Evolutionary conservation across 2,113 vertebrate species (phyloP).

Genomic region (Festucalex cinctus): DNA sequence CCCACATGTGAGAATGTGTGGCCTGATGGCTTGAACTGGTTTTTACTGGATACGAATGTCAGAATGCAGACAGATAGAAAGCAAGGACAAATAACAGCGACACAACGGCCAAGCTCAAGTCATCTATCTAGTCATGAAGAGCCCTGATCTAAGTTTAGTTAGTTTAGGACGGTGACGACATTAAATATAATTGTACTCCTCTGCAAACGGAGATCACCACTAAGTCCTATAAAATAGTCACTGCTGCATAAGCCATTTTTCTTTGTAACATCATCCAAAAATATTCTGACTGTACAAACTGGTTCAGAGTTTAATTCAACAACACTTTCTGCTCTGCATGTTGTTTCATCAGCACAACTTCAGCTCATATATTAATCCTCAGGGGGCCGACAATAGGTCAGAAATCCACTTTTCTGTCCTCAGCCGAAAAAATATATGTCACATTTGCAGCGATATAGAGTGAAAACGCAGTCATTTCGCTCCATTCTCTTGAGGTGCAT

Average conservation of each 20-base stretch:
- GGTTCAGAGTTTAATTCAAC: conserved; percentile 42
- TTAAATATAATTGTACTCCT: too few species aligned
- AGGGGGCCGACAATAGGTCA: conserved; percentile 42
- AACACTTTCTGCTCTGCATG: conserved; percentile 31
- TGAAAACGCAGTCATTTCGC: background rate
- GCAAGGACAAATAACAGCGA: too few species aligned
- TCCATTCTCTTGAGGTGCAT: background rate
- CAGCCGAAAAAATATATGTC: conserved; percentile 16
- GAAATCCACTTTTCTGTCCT: conserved; percentile 38
- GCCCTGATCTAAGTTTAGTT: too few species aligned
- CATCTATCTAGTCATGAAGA: too few species aligned
- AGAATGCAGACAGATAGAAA: too few species aligned
- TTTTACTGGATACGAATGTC: too few species aligned
- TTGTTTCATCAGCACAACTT: conserved; percentile 36
- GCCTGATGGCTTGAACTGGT: too few species aligned
- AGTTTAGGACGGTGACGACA: too few species aligned
- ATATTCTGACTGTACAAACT: conserved; percentile 35
- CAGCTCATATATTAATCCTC: conserved; percentile 57
- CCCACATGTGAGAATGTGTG: too few species aligned
- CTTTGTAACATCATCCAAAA: conserved; percentile 37
- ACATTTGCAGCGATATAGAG: background rate
- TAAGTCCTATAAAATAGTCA: background rate
- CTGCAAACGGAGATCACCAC: too few species aligned
- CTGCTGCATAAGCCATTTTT: background rate
- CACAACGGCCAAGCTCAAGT: too few species aligned